Conservation (phyloP, 2,797 vertebrate species). For the Onychomys arenicola region DNA sequence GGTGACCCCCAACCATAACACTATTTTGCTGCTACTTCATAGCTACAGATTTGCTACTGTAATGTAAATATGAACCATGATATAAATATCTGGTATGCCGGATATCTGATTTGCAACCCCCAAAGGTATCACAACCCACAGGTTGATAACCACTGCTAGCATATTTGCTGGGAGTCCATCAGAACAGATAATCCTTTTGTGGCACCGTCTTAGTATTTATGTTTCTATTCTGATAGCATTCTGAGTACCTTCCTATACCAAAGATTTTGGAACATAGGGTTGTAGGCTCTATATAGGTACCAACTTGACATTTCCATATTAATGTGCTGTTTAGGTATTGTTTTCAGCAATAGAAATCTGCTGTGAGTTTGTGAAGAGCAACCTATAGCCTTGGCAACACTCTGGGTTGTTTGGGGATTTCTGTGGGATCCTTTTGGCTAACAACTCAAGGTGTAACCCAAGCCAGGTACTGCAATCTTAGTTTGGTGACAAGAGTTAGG, state of each 20-base stretch:
- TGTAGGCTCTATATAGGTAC: neutral
- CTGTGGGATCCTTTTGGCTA: neutral
- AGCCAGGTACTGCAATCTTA: neutral
- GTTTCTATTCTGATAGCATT: neutral
- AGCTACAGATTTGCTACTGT: neutral
- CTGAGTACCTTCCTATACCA: neutral
- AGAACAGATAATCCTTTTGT: neutral
- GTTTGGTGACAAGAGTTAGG: neutral
- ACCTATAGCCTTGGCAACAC: too few species aligned
- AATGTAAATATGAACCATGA: neutral
- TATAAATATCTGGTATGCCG: neutral
- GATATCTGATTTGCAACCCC: neutral
- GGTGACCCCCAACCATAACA: neutral
- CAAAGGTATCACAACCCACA: neutral
- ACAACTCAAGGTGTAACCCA: neutral
- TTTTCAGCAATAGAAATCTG: neutral
- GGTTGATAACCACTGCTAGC: neutral
- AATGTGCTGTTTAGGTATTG: neutral
- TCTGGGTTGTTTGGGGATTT: neutral
- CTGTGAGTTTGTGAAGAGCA: neutral
- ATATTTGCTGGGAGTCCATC: neutral
- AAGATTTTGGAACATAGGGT: neutral
- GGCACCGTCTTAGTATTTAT: neutral
- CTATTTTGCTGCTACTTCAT: neutral
- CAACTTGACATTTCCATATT: too few species aligned